Evolutionary conservation across 2,113 vertebrate species (phyloP).

Genomic region (Lycaon pictus): DNA sequence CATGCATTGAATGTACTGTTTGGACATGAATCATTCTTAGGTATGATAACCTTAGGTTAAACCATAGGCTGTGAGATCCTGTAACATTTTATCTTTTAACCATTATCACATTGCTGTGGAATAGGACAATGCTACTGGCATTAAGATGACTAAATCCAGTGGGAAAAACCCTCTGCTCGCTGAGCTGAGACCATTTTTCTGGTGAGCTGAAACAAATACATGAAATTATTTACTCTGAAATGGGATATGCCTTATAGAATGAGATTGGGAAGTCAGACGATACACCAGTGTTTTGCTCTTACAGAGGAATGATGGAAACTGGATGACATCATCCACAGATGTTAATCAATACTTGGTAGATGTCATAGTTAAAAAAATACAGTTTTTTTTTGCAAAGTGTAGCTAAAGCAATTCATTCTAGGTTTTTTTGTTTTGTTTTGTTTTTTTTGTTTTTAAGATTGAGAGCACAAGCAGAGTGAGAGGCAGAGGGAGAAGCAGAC

Average conservation of each 20-base stretch:
- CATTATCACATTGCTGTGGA: background rate
- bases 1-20: background rate
- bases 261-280: background rate
- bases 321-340: background rate
- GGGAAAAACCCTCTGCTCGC: background rate
- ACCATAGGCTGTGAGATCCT: background rate
- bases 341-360: background rate
- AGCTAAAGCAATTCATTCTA: background rate
- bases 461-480: too few relatives aligned
- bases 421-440: too few relatives aligned
- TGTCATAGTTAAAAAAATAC: background rate
- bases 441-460: too few relatives aligned
- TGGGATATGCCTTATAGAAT: background rate
- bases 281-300: background rate
- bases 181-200: background rate
- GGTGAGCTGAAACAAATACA: background rate
- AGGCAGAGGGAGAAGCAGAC: too few relatives aligned
- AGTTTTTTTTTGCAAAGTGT: background rate
- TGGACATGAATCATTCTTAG: slow-evolving; percentile 8
- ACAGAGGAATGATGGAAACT: background rate
- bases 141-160: background rate
- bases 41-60: background rate
- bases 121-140: background rate
- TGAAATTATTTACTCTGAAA: background rate
- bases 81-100: background rate